Evolutionary conservation across 2,113 vertebrate species (phyloP).

Genomic region (Mormoops blainvillei): DNA sequence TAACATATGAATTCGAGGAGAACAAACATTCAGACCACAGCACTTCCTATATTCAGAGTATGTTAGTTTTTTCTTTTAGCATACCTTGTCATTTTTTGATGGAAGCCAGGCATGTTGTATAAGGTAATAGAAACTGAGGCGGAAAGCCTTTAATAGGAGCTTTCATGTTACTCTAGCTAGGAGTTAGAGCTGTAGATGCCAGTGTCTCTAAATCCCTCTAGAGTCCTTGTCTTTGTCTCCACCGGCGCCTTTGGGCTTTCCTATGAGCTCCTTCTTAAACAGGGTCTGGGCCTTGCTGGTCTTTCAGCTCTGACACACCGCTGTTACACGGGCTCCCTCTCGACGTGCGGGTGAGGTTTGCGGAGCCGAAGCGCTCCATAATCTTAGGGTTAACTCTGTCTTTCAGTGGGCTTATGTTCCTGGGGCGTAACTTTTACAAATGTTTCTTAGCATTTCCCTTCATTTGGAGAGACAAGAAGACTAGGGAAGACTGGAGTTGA

Average conservation of each 20-base stretch:
- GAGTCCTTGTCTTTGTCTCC: background rate
- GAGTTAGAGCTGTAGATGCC: background rate
- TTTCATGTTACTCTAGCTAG: background rate
- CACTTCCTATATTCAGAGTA: background rate
- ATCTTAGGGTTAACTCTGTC: background rate
- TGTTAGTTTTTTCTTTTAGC: background rate
- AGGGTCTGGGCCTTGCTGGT: background rate
- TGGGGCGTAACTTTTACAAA: background rate
- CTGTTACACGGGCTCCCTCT: background rate
- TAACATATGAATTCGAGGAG: background rate
- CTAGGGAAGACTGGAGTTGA: background rate
- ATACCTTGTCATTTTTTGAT: background rate
- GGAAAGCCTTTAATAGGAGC: background rate
- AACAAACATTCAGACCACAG: background rate
- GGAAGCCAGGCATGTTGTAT: background rate
- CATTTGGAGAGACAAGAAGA: background rate
- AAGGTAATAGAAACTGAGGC: background rate
- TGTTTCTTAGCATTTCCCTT: background rate
- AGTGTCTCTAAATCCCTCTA: background rate
- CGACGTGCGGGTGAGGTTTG: background rate
- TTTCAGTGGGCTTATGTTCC: background rate
- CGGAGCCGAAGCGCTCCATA: background rate
- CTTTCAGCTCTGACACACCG: background rate
- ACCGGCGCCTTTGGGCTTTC: background rate
- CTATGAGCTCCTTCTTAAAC: background rate